These are phyloP conservation scores for Cloeon dipterum DNA, from an alignment of 2,888 invertebrate species.

Conservation along the genomic window DNA sequence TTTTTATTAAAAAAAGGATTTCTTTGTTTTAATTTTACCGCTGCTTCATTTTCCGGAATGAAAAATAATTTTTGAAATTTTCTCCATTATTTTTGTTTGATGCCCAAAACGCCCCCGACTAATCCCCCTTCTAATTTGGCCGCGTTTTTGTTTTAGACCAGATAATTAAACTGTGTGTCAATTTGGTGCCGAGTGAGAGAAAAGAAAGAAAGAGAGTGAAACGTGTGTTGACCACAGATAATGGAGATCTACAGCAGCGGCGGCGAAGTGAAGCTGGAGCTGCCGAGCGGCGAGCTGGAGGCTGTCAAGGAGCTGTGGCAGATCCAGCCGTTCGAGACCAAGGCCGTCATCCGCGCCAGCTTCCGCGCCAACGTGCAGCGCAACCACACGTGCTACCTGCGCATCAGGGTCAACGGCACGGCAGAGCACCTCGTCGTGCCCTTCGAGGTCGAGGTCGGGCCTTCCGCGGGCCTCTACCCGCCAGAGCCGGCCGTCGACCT, in stretches of 20 bases:
- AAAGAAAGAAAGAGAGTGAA: too few species aligned
- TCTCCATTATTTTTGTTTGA: too few species aligned
- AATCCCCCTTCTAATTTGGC: too few species aligned
- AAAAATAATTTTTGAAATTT: too few species aligned
- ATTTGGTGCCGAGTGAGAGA: too few species aligned
- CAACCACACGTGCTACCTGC: conserved; percentile 68
- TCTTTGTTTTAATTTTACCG: too few species aligned
- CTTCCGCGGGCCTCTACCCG: conserved; percentile 47
- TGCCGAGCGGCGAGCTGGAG: conserved; percentile 54
- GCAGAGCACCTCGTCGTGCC: conserved; percentile 52
- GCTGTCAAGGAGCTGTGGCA: conserved; percentile 71
- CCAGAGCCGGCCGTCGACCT: conserved; percentile 61
- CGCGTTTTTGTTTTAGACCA: too few species aligned
- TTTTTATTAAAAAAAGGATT: too few species aligned
- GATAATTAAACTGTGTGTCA: too few species aligned
- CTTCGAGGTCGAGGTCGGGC: conserved; percentile 55
- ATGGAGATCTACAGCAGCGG: conserved; percentile 70
- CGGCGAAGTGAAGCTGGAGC: conserved; percentile 67
- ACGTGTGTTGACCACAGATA: conserved; percentile 26
- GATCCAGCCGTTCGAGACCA: conserved; percentile 70
- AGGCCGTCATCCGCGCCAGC: conserved; percentile 66
- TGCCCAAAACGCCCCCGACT: too few species aligned
- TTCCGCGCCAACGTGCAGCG: conserved; percentile 53
- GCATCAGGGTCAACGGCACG: conserved; percentile 45
- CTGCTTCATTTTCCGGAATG: too few species aligned